A percentile compares a stretch with the other conserved stretches of the same genome.
Evolutionary conservation across 2,797 vertebrate species (phyloP).

Genomic region (Neosilurus mollespiculum): DNA sequence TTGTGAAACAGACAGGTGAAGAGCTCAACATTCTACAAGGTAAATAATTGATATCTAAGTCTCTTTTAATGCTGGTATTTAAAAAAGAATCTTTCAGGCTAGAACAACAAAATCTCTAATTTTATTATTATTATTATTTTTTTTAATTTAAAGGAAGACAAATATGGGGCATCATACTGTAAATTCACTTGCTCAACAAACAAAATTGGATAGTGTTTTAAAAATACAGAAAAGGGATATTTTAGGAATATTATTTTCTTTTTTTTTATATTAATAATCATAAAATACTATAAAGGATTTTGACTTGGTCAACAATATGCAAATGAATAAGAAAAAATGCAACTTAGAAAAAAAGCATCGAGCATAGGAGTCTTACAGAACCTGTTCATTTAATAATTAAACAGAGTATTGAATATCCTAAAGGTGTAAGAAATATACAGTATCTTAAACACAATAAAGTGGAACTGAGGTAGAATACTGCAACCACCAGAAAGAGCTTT

Average conservation of each 20-base stretch:
- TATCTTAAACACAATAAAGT: background rate
- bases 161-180: background rate
- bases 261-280: background rate
- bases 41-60: too few species aligned
- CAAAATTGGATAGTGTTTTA: background rate
- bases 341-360: background rate
- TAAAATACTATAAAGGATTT: background rate
- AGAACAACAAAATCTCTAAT: background rate
- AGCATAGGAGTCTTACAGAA: background rate
- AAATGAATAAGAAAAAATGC: background rate
- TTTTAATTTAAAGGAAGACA: background rate
- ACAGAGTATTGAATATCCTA: conserved; percentile 5
- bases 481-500: background rate
- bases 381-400: background rate
- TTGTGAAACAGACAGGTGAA: background rate
- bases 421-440: conserved; percentile 3
- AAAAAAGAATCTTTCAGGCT: too few species aligned
- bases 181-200: background rate
- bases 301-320: background rate
- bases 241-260: background rate
- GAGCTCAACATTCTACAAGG: too few species aligned
- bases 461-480: conserved; percentile 12
- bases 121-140: too few species aligned
- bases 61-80: too few species aligned
- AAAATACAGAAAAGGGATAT: background rate